Base-by-base conservation (phyloP, 2,888 invertebrate genomes). In the Melipona bicolor region DNA sequence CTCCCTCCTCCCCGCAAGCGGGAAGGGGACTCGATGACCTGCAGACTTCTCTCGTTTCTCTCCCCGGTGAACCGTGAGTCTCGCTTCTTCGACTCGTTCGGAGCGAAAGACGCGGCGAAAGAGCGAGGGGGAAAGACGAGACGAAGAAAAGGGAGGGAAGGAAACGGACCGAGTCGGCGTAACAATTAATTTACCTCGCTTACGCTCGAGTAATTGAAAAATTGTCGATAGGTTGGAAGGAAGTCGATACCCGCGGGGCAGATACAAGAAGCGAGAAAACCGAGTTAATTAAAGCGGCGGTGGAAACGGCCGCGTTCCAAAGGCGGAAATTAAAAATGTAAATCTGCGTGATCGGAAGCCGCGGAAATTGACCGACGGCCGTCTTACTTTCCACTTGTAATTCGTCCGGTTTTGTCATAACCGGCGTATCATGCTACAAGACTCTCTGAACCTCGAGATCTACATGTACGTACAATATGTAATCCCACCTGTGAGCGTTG, bases 241-340 rank as follows among this genome's bases (percentile, higher is more conserved):
- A 89, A 90, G 90, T 83, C 87, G 87, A 84, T 85, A 85, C 79
- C 74, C 62, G 43, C 32, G 61, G 32, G 54, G 52, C 43, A 56
- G 52, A 89, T 90, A 87, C 91, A 92, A 91, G 92, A 90, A 90
- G 89, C 88, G 91, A 91, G 91, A 90, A 90, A 91, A 90, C 88
- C 88, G 89, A 92, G 92, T 92, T 92, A 92, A 92, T 93, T 92
- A 93, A 92, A 93, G 84, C 87, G 88, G 84, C 84, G 85, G 87
- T 62, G 70, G 80, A 27, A 81, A 83, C 83, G 84, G 19, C 2
- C 73, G 75, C 75, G 69, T 83, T 68, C 59, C 75, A 79, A 79
- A 70, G 91, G 87, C 91, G 92, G 91, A 92, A 92, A 91, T 91
- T 92, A 92, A 93, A 93, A 93, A 92, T 93, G 92, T 90, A 92